Evolutionary conservation across 2,113 vertebrate species (phyloP).

Genomic region (Panthera uncia): DNA sequence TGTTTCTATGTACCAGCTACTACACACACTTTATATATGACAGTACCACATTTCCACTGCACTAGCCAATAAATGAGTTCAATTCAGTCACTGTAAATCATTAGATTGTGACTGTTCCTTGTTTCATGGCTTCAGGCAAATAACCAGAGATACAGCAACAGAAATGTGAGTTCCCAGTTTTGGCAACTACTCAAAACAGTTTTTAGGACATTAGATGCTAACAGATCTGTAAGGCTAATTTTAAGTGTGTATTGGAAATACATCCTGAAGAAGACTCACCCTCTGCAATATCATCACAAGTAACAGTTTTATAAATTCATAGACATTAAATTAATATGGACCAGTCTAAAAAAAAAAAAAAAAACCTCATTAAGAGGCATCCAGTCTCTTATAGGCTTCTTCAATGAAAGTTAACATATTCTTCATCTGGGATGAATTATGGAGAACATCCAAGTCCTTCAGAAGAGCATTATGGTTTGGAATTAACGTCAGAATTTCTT

Average conservation of each 20-base stretch:
- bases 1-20: background rate
- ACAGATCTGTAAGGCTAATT: background rate
- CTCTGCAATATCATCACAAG: background rate
- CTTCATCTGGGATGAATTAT: slow-evolving; percentile 79
- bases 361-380: slow-evolving; percentile 37
- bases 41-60: background rate
- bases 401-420: slow-evolving; percentile 79
- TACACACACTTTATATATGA: background rate
- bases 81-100: background rate
- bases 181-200: background rate
- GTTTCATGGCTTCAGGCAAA: slow-evolving; percentile 7
- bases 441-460: slow-evolving; percentile 80
- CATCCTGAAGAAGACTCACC: background rate
- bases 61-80: background rate
- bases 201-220: slow-evolving; percentile 28
- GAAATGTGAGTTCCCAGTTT: background rate
- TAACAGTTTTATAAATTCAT: slow-evolving; percentile 29
- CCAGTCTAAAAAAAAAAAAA: background rate
- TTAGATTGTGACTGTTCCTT: background rate
- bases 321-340: slow-evolving; percentile 26
- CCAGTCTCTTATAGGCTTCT: slow-evolving; percentile 80
- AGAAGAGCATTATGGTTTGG: slow-evolving; percentile 79
- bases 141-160: background rate
- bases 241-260: background rate
- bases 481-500: slow-evolving; percentile 81